phyloP scores from a whole-genome alignment of 2,888 invertebrate genomes.

The Charanyca ferruginea region DNA sequence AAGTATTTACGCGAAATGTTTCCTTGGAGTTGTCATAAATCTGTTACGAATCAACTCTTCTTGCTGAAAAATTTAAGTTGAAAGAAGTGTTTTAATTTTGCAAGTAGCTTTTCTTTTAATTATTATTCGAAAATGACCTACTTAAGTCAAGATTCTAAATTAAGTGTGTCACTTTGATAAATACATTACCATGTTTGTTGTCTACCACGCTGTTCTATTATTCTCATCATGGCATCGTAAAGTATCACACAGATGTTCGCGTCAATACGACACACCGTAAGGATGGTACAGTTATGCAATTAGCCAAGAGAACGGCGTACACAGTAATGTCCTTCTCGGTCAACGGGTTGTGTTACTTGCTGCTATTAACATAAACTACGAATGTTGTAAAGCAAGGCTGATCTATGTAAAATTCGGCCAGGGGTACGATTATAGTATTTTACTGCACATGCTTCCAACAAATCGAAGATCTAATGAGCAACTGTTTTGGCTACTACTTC shows the following conservation, averaged over 20 bases:
- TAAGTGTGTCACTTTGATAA: slow-evolving; percentile 34
- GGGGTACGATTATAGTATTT: slow-evolving; percentile 56
- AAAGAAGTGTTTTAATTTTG: slow-evolving; percentile 67
- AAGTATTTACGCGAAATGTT: slow-evolving; percentile 71
- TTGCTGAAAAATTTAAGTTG: slow-evolving; percentile 66
- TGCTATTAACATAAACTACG: slow-evolving; percentile 66
- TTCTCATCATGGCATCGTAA: slow-evolving; percentile 51
- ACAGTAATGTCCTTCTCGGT: slow-evolving; percentile 76
- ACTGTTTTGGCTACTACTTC: slow-evolving; percentile 24
- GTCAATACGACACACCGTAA: slow-evolving; percentile 60
- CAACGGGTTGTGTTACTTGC: slow-evolving; percentile 72
- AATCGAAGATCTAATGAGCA: slow-evolving; percentile 34
- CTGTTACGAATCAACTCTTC: slow-evolving; percentile 64
- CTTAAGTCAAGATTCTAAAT: slow-evolving; percentile 48
- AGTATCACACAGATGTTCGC: slow-evolving; percentile 64
- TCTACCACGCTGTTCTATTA: slow-evolving; percentile 47
- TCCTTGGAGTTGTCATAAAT: slow-evolving; percentile 70
- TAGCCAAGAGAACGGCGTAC: slow-evolving; percentile 75
- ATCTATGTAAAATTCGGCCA: slow-evolving; percentile 69
- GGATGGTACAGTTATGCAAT: slow-evolving; percentile 80
- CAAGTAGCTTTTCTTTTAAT: slow-evolving; percentile 12
- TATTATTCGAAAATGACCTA: slow-evolving; percentile 55
- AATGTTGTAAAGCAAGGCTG: slow-evolving; percentile 68
- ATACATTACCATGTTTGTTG: slow-evolving; percentile 32
- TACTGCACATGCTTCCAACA: slow-evolving; percentile 11